Evolutionary conservation across 2,888 invertebrate genomes (phyloP), one percentile per base, ranked within the genome.

Genomic region (Physocephala rufipes): DNA sequence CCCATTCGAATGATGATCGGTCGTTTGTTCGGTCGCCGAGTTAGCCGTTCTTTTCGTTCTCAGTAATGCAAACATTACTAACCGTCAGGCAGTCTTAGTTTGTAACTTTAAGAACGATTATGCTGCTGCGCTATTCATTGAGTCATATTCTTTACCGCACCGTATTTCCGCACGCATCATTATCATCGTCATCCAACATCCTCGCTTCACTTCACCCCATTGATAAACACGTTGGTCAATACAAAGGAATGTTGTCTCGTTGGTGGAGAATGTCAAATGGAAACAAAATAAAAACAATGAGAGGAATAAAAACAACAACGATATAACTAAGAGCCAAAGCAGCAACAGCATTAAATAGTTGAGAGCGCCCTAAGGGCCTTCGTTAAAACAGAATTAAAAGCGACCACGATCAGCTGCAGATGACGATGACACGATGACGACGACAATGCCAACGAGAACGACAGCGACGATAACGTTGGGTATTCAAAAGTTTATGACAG

Each of bases 361-460:
- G 83, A 82, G 83, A 82, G 82, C 80, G 80, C 82, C 83, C 82
- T 79, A 79, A 82, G 83, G 83, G 82, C 78, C 78, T 79, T 49
- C 78, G 77, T 71, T 67, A 68, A 49, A 67, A 70, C 72, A 74
- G 67, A 58, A 73, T 71, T 72, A 74, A 70, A 75, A 58, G 16
- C 58, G 58, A 28, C 58, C n/a, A 49, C 28, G 58, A 19, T 58
- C 51, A 26, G 16, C 4, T 7, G 36, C 36, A 36, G 36, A 36
- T 7, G 36, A 36, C 36, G 36, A 36, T 7, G 36, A 36, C 36
- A 9, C 36, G 9, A 36, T 9, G 36, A 36, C 36, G 9, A 9
- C 36, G 36, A 36, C 9, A 36, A 36, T 9, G 36, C 4, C 36
- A 9, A 36, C 9, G 36, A 36, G 5, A 9, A 36, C 9, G 36